Conservation (phyloP, 2,797 vertebrate species). For the Schizopygopsis malacanthus region DNA sequence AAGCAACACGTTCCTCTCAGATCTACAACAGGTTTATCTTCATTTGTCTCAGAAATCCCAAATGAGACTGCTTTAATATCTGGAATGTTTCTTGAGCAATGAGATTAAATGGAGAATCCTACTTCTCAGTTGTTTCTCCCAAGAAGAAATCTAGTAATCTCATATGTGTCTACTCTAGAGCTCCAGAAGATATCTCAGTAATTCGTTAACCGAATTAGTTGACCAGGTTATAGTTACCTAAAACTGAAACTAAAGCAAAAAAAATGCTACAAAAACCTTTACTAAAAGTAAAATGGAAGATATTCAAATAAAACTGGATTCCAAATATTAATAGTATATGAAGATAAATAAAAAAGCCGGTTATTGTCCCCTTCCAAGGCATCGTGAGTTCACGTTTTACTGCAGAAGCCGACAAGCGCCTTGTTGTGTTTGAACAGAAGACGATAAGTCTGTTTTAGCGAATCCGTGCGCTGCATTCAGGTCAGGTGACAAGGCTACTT, state of each 20-base stretch:
- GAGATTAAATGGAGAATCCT: constrained; percentile 18
- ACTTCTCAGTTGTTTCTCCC: not conserved
- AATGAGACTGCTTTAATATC: not conserved
- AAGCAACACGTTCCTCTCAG: constrained; percentile 9
- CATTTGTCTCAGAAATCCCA: constrained; percentile 10
- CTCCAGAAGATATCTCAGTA: not conserved
- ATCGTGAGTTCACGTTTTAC: too few species aligned
- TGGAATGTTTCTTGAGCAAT: not conserved
- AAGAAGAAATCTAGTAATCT: too few species aligned
- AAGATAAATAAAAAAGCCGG: too few species aligned
- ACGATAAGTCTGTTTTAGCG: too few species aligned
- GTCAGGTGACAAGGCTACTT: too few species aligned
- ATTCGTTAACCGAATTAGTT: not conserved
- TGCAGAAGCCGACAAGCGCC: too few species aligned
- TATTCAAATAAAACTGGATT: not conserved
- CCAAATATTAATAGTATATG: not conserved
- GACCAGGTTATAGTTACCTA: not conserved
- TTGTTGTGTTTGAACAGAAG: too few species aligned
- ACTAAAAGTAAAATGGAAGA: not conserved
- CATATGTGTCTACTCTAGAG: not conserved
- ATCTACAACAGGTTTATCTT: not conserved
- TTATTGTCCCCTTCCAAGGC: too few species aligned
- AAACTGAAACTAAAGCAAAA: not conserved
- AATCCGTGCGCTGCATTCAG: too few species aligned
- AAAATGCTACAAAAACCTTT: not conserved